Evolutionary conservation across 2,888 invertebrate genomes (phyloP).

Genomic region (Cremastinae sp.): DNA sequence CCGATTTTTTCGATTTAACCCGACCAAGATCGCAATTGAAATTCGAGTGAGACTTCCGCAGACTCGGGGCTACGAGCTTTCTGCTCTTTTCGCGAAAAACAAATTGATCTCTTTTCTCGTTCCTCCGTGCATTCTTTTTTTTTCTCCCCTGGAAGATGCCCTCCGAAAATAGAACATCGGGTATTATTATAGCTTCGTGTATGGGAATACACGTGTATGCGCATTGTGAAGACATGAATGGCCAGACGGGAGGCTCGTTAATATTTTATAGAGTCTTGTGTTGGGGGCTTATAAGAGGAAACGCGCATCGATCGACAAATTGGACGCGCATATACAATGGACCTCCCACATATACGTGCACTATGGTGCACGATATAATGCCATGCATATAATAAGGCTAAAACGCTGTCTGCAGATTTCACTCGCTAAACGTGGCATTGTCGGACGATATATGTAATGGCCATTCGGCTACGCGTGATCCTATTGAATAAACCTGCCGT

Average conservation of each 20-base stretch:
- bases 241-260: constrained; percentile 59
- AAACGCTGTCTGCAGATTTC: constrained; percentile 40
- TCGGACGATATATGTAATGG: constrained; percentile 16
- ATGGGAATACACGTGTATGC: constrained; percentile 24
- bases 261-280: constrained; percentile 59
- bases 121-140: not conserved
- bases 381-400: constrained; percentile 22
- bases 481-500: constrained; percentile 18
- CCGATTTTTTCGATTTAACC: too few relatives aligned
- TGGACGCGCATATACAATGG: constrained; percentile 61
- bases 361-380: constrained; percentile 33
- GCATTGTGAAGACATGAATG: constrained; percentile 49
- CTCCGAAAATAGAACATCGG: constrained; percentile 5
- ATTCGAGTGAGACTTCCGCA: too few relatives aligned
- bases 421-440: constrained; percentile 48
- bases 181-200: constrained; percentile 16
- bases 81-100: not conserved
- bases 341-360: constrained; percentile 35
- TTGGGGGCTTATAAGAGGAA: constrained; percentile 54
- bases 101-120: not conserved
- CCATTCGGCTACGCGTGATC: constrained; percentile 28
- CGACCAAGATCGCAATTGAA: too few relatives aligned
- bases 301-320: constrained; percentile 62
- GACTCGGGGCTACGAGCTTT: not conserved
- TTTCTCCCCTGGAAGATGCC: not conserved